Conservation (phyloP, 2,113 vertebrate genomes). For the Prolemur simus region DNA sequence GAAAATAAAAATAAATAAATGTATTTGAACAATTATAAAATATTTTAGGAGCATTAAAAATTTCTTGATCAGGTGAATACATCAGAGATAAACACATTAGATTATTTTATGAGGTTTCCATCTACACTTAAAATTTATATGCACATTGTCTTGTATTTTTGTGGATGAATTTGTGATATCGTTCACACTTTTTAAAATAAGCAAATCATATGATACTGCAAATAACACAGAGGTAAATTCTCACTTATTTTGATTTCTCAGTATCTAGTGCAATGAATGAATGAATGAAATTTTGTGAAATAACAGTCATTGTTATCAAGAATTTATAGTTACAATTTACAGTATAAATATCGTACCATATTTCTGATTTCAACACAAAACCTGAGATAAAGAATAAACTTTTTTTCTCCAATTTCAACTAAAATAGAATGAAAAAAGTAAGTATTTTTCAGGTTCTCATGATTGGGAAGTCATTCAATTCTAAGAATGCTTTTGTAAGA, state of each 20-base stretch:
- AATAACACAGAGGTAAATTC: neutral
- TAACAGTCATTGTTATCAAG: neutral
- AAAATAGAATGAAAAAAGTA: neutral
- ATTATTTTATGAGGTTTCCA: neutral
- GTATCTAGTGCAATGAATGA: neutral
- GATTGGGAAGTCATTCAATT: neutral
- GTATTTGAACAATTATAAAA: neutral
- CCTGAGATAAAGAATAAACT: neutral
- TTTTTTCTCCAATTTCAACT: neutral
- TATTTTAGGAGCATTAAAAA: neutral
- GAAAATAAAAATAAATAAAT: too few species aligned
- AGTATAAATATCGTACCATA: neutral
- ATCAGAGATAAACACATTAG: neutral
- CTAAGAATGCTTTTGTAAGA: neutral
- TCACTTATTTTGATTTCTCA: neutral
- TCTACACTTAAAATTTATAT: neutral
- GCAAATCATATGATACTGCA: neutral
- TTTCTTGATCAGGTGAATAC: neutral
- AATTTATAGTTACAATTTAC: neutral
- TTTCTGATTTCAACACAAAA: neutral
- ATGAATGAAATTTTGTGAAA: neutral
- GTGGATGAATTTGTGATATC: neutral
- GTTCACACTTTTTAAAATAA: neutral
- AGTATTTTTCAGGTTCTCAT: neutral
- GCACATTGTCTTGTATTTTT: neutral